Percentiles rank a stretch among this genome's conserved stretches.
Evolutionary conservation across 1,140 invertebrate species (phyloP).

Genomic region (Helicoverpa armigera): DNA sequence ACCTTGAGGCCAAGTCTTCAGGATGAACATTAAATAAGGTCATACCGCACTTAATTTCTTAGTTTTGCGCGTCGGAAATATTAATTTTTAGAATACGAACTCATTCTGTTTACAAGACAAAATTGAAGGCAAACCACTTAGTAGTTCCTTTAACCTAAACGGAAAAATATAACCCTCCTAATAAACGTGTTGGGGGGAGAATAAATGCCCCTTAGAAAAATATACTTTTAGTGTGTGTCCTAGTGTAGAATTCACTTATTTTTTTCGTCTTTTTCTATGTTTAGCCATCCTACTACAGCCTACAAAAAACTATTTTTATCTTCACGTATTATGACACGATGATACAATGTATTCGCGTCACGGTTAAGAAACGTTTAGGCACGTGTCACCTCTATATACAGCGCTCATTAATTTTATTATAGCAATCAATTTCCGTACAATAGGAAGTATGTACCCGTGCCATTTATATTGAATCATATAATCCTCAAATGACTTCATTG

Average conservation of each 20-base stretch:
- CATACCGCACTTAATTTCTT: conserved; percentile 10
- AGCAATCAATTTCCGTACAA: conserved; percentile 9
- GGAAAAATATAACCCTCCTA: too few species aligned
- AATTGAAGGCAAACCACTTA: too few species aligned
- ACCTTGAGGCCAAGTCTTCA: conserved; percentile 46
- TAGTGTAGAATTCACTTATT: too few species aligned
- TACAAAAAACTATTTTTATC: not conserved
- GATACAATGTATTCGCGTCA: not conserved
- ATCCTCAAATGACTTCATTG: conserved; percentile 2
- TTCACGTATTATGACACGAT: too few species aligned
- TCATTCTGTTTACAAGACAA: too few species aligned
- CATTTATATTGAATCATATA: not conserved
- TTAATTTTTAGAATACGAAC: not conserved
- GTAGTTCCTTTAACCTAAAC: too few species aligned
- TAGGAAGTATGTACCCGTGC: not conserved
- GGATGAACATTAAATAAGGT: conserved; percentile 46
- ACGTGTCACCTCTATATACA: not conserved
- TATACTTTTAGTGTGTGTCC: too few species aligned
- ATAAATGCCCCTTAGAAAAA: too few species aligned
- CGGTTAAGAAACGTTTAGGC: not conserved
- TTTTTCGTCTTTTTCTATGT: not conserved
- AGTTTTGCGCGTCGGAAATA: not conserved
- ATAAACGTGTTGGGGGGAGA: too few species aligned
- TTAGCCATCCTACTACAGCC: not conserved
- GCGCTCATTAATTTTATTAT: conserved; percentile 19